Evolutionary conservation across 2,888 invertebrate genomes (phyloP).

Genomic region (Notodonta ziczac): DNA sequence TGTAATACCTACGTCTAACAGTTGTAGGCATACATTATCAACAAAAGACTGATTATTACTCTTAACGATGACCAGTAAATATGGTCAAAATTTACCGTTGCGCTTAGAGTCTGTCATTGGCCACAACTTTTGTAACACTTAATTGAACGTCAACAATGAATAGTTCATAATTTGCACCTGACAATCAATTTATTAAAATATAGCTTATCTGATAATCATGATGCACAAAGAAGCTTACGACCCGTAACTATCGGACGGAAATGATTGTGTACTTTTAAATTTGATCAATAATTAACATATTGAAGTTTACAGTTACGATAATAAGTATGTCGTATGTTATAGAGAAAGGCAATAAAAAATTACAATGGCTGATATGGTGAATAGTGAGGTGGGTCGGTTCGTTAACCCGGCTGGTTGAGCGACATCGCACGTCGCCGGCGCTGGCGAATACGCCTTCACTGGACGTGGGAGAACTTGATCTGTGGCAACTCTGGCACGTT

Average conservation of each 20-base stretch:
- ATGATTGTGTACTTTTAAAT: slow-evolving; percentile 26
- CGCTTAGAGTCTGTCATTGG: slow-evolving; percentile 30
- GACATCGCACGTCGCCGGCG: slow-evolving; percentile 44
- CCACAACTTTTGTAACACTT: slow-evolving; percentile 32
- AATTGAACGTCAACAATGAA: slow-evolving; percentile 39
- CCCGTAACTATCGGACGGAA: slow-evolving; percentile 18
- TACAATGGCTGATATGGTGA: slow-evolving; percentile 48
- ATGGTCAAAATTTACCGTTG: slow-evolving; percentile 45
- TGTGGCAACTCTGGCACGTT: slow-evolving; percentile 59
- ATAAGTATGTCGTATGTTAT: slow-evolving; percentile 37
- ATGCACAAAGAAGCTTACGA: not conserved
- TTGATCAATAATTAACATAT: slow-evolving; percentile 31
- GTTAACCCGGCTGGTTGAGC: slow-evolving; percentile 62
- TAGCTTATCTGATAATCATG: slow-evolving; percentile 27
- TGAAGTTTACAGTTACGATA: slow-evolving; percentile 42
- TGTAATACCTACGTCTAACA: slow-evolving; percentile 15
- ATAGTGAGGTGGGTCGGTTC: slow-evolving; percentile 57
- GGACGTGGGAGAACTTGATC: slow-evolving; percentile 79
- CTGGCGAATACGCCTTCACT: slow-evolving; percentile 44
- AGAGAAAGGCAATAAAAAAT: slow-evolving; percentile 50
- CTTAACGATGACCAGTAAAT: slow-evolving; percentile 22
- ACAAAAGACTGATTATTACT: slow-evolving; percentile 18
- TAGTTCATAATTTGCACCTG: slow-evolving; percentile 20
- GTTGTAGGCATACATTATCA: slow-evolving; percentile 20
- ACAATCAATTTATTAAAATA: slow-evolving; percentile 13